Percentiles rank a stretch among this genome's conserved stretches.
These are phyloP conservation scores for Calcarius lapponicus DNA, from an alignment of 2,797 vertebrate genomes.

Conservation along the genomic window DNA sequence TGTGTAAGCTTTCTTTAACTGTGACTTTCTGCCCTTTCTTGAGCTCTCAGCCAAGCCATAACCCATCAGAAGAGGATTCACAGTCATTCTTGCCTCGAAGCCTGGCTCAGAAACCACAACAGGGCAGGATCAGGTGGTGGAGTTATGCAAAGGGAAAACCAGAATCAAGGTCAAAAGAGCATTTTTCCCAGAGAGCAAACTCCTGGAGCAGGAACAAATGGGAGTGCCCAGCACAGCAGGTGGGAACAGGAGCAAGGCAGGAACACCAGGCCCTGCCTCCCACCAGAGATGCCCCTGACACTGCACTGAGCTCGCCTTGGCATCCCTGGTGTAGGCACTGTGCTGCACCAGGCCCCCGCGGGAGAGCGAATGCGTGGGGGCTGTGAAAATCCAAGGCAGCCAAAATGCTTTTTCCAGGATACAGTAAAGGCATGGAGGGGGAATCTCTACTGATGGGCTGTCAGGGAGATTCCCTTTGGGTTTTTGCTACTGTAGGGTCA, in stretches of 20 bases:
- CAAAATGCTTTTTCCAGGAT: background rate
- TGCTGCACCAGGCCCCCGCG: accelerated
- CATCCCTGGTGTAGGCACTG: background rate
- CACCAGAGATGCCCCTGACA: background rate
- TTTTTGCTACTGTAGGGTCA: background rate
- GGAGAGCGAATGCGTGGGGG: background rate
- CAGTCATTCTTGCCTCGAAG: background rate
- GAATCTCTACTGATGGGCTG: background rate
- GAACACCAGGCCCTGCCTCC: background rate
- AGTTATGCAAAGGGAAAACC: background rate
- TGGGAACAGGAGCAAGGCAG: background rate
- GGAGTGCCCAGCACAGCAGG: background rate
- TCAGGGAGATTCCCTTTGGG: background rate
- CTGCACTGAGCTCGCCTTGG: accelerated
- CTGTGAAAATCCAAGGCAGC: background rate
- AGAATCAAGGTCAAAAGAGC: background rate
- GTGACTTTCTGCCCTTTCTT: background rate
- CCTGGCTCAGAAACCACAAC: background rate
- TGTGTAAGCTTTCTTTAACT: background rate
- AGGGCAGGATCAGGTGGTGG: background rate
- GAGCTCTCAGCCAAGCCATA: background rate
- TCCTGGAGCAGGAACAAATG: background rate
- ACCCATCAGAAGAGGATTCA: background rate
- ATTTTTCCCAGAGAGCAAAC: background rate
- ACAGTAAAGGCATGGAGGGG: background rate